Percentiles rank a stretch among this genome's conserved stretches.
These are phyloP conservation scores for Triops cancriformis DNA, from an alignment of 1,140 invertebrate species.

Conservation along the genomic window DNA sequence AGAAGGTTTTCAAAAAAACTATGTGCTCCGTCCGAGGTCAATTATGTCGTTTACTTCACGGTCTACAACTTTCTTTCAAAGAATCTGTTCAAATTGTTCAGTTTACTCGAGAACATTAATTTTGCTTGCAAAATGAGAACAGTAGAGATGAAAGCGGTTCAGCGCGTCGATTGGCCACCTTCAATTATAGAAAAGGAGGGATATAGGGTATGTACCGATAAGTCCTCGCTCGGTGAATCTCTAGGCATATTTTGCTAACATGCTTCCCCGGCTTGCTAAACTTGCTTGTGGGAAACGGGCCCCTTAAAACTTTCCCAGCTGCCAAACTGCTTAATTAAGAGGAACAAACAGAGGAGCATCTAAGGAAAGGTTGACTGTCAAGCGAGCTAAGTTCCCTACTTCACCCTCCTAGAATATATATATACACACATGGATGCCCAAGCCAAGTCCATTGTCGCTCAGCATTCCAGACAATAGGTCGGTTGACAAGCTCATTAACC, in stretches of 20 bases:
- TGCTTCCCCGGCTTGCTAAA: neutral
- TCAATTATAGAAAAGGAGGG: too few species aligned
- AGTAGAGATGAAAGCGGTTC: too few species aligned
- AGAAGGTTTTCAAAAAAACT: too few species aligned
- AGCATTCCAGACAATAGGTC: neutral
- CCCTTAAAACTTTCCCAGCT: neutral
- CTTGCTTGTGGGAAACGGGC: neutral
- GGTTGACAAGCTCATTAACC: conserved; percentile 13
- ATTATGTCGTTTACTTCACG: too few species aligned
- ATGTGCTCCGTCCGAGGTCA: too few species aligned
- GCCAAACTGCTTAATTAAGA: conserved; percentile 11
- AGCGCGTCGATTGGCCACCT: too few species aligned
- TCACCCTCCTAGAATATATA: neutral
- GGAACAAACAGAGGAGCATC: neutral
- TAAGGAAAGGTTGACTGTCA: neutral
- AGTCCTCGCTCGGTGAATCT: neutral
- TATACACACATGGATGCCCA: neutral
- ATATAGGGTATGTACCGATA: too few species aligned
- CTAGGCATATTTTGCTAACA: neutral
- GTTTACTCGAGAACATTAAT: too few species aligned
- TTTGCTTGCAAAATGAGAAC: too few species aligned
- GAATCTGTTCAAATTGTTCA: too few species aligned
- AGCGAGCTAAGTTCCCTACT: neutral
- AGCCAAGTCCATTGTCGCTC: neutral
- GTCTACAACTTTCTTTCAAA: too few species aligned